phyloP scores from a whole-genome alignment of 1,140 invertebrate genomes.

The Araneus ventricosus region DNA sequence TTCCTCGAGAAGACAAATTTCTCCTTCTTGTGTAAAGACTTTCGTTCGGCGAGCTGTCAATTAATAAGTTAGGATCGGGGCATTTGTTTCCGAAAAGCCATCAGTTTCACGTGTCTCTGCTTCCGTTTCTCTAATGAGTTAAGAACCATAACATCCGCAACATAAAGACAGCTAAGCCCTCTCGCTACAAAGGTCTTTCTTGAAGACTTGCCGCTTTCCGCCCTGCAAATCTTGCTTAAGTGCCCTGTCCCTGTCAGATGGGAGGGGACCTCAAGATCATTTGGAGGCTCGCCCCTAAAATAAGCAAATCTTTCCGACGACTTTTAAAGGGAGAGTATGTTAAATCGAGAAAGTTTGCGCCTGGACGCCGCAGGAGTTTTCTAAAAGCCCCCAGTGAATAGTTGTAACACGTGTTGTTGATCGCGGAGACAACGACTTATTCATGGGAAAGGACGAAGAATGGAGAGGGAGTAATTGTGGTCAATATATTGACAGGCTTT shows the following conservation, averaged over 20 bases:
- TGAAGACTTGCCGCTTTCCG: conserved; percentile 26
- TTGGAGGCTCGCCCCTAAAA: conserved; percentile 53
- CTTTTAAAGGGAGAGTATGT: conserved; percentile 55
- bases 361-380: conserved; percentile 64
- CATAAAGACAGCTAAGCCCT: conserved; percentile 31
- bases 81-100: conserved; percentile 35
- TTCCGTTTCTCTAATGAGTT: conserved; percentile 53
- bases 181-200: conserved; percentile 48
- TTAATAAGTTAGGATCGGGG: conserved; percentile 23
- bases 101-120: conserved; percentile 31
- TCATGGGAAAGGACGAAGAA: conserved; percentile 46
- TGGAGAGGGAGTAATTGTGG: conserved; percentile 63
- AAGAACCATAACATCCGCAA: conserved; percentile 42
- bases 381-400: conserved; percentile 63
- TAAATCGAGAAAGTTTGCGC: conserved; percentile 73
- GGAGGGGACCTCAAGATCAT: conserved; percentile 69
- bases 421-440: conserved; percentile 69
- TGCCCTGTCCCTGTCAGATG: conserved; percentile 62
- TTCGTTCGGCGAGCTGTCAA: conserved; percentile 26
- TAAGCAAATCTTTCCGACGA: conserved; percentile 69
- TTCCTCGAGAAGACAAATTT: not conserved
- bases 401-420: conserved; percentile 75
- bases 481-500: conserved; percentile 73
- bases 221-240: conserved; percentile 38
- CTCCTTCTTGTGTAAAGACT: conserved; percentile 18